Evolutionary conservation across 2,797 vertebrate genomes (phyloP), one percentile per base, ranked within the genome.

Genomic region (Staurois parvus): DNA sequence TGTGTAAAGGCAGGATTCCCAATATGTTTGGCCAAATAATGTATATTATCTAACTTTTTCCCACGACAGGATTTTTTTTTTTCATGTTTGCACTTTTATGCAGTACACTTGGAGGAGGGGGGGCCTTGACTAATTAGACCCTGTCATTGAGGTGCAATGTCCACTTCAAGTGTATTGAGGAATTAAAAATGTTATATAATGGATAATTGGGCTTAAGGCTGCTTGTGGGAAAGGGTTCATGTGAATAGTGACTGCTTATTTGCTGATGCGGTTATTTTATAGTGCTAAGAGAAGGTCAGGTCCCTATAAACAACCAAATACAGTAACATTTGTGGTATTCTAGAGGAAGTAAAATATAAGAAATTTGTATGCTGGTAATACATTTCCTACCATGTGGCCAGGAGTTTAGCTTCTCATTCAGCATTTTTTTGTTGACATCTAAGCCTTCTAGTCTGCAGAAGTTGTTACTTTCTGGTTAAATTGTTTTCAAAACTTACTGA

Each of bases 251-350:
- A 48, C 19, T 74, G 34, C 11, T 66, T 69, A 76, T 74, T 69
- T 84, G 74, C 79, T 81, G 82, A 70, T 77, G 64, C 30, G 75
- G 74, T 78, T 70, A 52, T 84, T 84, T 79, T 76, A 79, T 70
- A 73, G 62, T 32, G 69, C 28, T 21, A 17, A 26, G 26, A 40
- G 17, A 68, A 85, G 62, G 77, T 80, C 62, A 40, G 15, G 26
- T 74, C 37, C 40, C 26, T 48, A 24, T 78, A 64, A 74, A 80
- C 77, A 74, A 42, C 32, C 74, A 62, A 26, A 29, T 79, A 75
- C 40, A 48, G 59, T 4, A 59, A 37, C 9, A 67, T 42, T 68
- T 80, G 84, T 75, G 77, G 70, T 75, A 4, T 34, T 75, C 28
- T 62, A 56, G 40, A 80, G 70, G 77, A 80, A 74, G 59, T 73